Evolutionary conservation across 2,888 invertebrate species (phyloP).

Genomic region (Pedicia rivosa): DNA sequence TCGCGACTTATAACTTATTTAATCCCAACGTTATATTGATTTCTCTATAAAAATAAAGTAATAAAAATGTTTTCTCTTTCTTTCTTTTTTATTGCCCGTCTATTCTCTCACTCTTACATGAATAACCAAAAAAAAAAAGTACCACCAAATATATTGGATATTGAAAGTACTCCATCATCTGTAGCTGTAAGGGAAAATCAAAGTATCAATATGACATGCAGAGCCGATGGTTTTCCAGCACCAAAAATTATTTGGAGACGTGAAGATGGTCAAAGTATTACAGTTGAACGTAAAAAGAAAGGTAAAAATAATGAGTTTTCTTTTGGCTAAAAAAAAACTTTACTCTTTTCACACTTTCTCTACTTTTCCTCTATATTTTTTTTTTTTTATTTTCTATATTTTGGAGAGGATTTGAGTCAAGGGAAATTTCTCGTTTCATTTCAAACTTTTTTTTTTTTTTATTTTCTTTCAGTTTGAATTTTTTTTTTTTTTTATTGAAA

Average conservation of each 20-base stretch:
- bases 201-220: conserved; percentile 82
- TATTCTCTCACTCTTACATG: neutral
- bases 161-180: conserved; percentile 78
- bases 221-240: conserved; percentile 78
- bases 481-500: too few relatives aligned
- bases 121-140: conserved; percentile 56
- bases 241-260: conserved; percentile 89
- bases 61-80: too few relatives aligned
- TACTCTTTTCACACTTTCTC: too few relatives aligned
- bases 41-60: too few relatives aligned
- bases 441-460: too few relatives aligned
- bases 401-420: too few relatives aligned
- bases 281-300: conserved; percentile 72
- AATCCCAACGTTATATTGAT: too few relatives aligned
- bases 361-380: too few relatives aligned
- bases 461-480: too few relatives aligned
- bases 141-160: conserved; percentile 84
- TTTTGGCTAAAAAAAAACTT: neutral
- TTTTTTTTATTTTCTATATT: too few relatives aligned
- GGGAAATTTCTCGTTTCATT: too few relatives aligned
- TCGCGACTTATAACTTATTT: too few relatives aligned
- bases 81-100: conserved; percentile 3
- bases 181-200: conserved; percentile 87
- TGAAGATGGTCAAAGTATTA: conserved; percentile 77
- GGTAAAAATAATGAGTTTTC: conserved; percentile 35